Base-by-base conservation (phyloP, 2,113 vertebrate genomes). In the Odontophorus gujanensis region DNA sequence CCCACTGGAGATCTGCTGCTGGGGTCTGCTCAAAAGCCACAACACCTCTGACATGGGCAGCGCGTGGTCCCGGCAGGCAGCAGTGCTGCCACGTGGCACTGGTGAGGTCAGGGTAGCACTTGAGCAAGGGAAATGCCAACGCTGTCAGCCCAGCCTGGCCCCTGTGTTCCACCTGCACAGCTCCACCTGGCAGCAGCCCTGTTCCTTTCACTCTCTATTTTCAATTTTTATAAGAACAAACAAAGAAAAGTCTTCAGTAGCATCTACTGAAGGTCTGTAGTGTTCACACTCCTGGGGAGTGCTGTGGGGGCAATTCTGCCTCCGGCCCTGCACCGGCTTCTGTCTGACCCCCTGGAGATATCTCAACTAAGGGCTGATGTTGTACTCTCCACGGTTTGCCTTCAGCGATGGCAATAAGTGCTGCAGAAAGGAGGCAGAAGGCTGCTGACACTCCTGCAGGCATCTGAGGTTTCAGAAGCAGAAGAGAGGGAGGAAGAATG, bases 141-240 rank as follows among this genome's bases (percentile, higher is more conserved):
- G 43, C 59, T 36, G 20, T 34, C 87, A 62, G 38, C 69, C 34
- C 47, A 36, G n/a, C 63, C 68, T 13, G 7, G 42, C 30, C 62
- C 50, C 8, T 7, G 17, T 0, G 6, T 14, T 16, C 6, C 1
- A 0, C 45, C 19, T 36, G 26, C 21, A 21, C 32, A 22, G 28
- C 55, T 32, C 21, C 53, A 7, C 40, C 58, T 12, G 32, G 36
- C 78, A 79, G 30, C 58, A 34, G 62, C n/a, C 58, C 22, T 7
- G 4, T 34, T 76, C 59, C 22, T 69, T 77, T 50, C 21, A 11
- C 20, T 77, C 21, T 61, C 50, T 50, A 50, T n/a, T 58, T 92
- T 84, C 34, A 59, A 4, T 73, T 63, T 77, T 63, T 67, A 26
- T 2, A 74, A 62, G 14, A 12, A 43, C 42, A 51, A 26, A 62